These are phyloP conservation scores for Amazona vittata DNA, from an alignment of 2,113 vertebrate species.

Conservation along the genomic window DNA sequence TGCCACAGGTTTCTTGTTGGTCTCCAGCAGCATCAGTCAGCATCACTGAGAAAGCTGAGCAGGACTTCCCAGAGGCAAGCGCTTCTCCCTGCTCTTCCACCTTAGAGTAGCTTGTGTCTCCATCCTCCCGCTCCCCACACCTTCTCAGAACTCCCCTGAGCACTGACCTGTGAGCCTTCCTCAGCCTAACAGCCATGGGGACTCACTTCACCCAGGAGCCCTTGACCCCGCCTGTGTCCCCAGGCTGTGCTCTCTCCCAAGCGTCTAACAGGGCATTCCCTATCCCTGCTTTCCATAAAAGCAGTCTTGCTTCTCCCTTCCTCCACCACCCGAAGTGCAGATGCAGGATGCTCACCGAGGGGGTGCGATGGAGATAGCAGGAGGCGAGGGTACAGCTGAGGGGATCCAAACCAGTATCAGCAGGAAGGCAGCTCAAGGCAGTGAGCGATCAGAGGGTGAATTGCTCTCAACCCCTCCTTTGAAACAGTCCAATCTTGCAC, in stretches of 20 bases:
- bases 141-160: background rate
- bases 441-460: background rate
- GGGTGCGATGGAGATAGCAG: background rate
- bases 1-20: background rate
- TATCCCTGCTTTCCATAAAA: background rate
- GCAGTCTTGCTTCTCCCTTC: background rate
- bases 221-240: background rate
- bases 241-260: background rate
- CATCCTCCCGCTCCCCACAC: background rate
- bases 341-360: background rate
- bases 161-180: background rate
- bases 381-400: background rate
- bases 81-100: background rate
- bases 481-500: background rate
- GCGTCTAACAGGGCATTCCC: background rate
- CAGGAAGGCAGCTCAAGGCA: background rate
- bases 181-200: fast-evolving
- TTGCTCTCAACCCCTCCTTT: background rate
- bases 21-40: background rate
- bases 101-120: background rate
- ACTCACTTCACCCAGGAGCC: background rate
- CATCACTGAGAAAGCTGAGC: background rate
- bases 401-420: background rate
- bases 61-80: background rate
- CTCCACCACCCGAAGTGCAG: fast-evolving